Base-by-base conservation (phyloP, 2,888 invertebrate species). In the Leptarthrus brevirostris region DNA sequence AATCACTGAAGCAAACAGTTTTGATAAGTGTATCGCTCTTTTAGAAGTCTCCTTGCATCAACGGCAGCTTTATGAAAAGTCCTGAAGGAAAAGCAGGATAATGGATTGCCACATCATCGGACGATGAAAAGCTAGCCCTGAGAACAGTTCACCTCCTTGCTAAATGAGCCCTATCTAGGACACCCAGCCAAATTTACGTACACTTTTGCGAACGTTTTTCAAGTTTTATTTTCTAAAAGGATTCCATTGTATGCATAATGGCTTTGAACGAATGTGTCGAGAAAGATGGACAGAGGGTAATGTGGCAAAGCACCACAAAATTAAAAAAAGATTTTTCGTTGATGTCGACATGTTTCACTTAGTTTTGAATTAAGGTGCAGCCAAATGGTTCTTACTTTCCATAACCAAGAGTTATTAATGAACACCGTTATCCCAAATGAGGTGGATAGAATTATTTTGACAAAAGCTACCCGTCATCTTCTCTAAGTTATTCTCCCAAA, bases 1-100 rank as follows among this genome's bases (percentile, higher is more conserved):
- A 69, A 69, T 69, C 52, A 69, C 69, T 52, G 69, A 30, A 52
- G 69, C 34, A 69, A 69, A 69, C 69, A 49, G 12, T 52, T 52
- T 69, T 69, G 69, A 69, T 69, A 69, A 69, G 52, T 69, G 52
- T 69, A 69, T 49, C 52, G 16, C 34, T 34, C 52, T 49, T 49
- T 69, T 18, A 30, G 20, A 20, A 34, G 49, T 12, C 6, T 18
- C 20, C 3, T 20, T 24, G 14, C 14, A 69, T 47, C 26, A 47
- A 47, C 34, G 22, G 36, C 22, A 47, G 26, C 49, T 47, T 66
- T 66, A 66, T 66, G 47, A 49, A 26, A 49, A 16, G 12, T 66
- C 20, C 14, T 47, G 49, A 16, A 22, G 24, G 26, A n/a, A 30
- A 16, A 26, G 30, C 22, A 26, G 47, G 30, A 47, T 47, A 66